These are phyloP conservation scores for Ceratina japonica DNA, from an alignment of 1,140 invertebrate genomes.

Conservation along the genomic window DNA sequence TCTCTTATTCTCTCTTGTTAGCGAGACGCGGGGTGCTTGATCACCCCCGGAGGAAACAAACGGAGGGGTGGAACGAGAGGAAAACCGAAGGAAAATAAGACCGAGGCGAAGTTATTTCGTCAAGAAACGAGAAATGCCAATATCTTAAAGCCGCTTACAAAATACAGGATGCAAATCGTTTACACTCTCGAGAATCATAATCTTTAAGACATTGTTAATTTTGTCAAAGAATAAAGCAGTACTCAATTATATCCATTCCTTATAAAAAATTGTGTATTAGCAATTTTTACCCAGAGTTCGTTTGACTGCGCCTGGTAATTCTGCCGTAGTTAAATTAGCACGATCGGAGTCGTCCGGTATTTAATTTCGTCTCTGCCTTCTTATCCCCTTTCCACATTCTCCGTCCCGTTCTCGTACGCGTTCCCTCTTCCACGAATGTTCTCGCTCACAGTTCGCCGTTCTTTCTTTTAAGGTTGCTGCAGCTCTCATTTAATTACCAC, in stretches of 20 bases:
- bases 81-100: conserved; percentile 18
- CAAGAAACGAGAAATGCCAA: neutral
- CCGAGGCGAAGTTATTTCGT: conserved; percentile 36
- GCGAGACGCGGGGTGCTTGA: conserved; percentile 17
- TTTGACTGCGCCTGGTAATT: conserved; percentile 20
- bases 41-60: conserved; percentile 7
- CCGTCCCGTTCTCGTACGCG: conserved; percentile 1
- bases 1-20: conserved; percentile 51
- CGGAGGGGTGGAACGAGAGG: neutral
- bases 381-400: neutral
- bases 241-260: no score
- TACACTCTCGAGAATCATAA: no score
- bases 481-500: conserved; percentile 39
- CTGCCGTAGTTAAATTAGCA: conserved; percentile 51
- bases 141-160: no score
- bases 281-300: no score
- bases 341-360: conserved; percentile 39
- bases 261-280: no score
- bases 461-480: conserved; percentile 19
- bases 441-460: neutral
- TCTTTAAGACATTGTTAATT: no score
- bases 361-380: conserved; percentile 41
- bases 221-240: no score
- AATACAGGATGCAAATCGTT: neutral
- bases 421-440: neutral